Evolutionary conservation across 2,797 vertebrate species (phyloP), one percentile per base, ranked within the genome.

Genomic region (Sebastolobus altivelis): DNA sequence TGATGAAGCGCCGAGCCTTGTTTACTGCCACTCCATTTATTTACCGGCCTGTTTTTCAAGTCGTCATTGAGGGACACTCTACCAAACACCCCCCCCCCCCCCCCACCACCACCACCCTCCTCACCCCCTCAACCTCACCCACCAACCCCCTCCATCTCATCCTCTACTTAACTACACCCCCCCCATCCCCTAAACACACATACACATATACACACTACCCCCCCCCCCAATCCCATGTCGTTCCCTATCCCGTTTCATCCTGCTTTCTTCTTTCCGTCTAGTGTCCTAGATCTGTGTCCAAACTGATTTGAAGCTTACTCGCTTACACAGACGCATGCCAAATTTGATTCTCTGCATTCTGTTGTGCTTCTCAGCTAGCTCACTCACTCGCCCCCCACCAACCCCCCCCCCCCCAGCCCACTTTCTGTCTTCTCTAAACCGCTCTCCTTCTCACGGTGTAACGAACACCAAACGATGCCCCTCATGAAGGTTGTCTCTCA

Each of bases 221-320:
- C 83, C 79, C 75, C 77, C 22, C 69, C n/a, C 90, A 85, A 84
- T 93, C 90, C 90, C 90, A 90, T 91, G 89, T 91, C 60, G 86
- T 87, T 92, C 83, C 90, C 90, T 90, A 92, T 95, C 92, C 83
- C 54, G 77, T 94, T 93, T 94, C 92, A 93, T 93, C 90, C 91
- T 38, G 71, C 93, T 93, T 94, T 93, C 91, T 94, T 92, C 86
- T 90, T 85, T 40, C 62, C 79, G 81, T 92, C 90, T 91, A 87
- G 85, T 89, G 92, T 92, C 93, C 94, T 93, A 94, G 93, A 95
- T 95, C 93, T 95, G 92, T 84, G 94, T 94, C 94, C 93, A 95
- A 95, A 95, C 94, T 94, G 93, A 95, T 95, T 95, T 93, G 93
- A 95, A 92, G 94, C 94, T 92, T 93, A 94, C 93, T 93, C 88